A percentile compares a stretch with the other conserved stretches of the same genome.
phyloP scores from a whole-genome alignment of 2,888 invertebrate genomes.

The Hypercompe scribonia region DNA sequence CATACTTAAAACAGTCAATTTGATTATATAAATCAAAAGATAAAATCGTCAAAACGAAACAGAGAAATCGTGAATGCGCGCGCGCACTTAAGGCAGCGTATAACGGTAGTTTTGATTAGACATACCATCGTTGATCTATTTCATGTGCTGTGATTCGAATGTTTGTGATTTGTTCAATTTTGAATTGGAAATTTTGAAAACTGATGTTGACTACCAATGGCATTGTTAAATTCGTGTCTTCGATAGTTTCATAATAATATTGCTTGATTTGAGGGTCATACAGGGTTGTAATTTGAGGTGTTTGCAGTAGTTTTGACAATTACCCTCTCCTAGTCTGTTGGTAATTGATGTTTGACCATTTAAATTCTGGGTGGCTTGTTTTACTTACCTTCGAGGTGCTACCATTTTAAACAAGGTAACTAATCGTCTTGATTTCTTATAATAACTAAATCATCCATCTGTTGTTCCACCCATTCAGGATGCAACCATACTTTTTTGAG shows the following conservation, averaged over 20 bases:
- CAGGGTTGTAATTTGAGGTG: too few species aligned
- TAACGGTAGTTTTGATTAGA: constrained; percentile 47
- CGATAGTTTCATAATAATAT: background rate
- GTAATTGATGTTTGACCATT: background rate
- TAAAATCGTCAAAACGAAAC: constrained; percentile 4
- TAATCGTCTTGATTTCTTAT: background rate
- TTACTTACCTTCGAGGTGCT: background rate
- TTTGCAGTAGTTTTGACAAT: background rate
- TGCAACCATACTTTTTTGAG: background rate
- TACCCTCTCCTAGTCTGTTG: background rate
- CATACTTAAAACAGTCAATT: too few species aligned
- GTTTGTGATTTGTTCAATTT: constrained; percentile 3
- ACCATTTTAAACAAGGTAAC: too few species aligned
- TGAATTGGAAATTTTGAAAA: background rate
- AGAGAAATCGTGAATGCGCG: constrained; percentile 34
- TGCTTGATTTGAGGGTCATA: background rate
- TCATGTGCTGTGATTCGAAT: constrained; percentile 11
- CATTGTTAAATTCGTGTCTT: background rate
- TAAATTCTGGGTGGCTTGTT: background rate
- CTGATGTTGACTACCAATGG: background rate
- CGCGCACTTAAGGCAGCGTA: constrained; percentile 27
- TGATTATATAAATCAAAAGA: constrained; percentile 2
- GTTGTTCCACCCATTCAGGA: background rate
- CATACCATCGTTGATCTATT: constrained; percentile 41
- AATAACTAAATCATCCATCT: background rate